These are phyloP conservation scores for Microtus richardsoni DNA, from an alignment of 2,113 vertebrate genomes.

Conservation along the genomic window DNA sequence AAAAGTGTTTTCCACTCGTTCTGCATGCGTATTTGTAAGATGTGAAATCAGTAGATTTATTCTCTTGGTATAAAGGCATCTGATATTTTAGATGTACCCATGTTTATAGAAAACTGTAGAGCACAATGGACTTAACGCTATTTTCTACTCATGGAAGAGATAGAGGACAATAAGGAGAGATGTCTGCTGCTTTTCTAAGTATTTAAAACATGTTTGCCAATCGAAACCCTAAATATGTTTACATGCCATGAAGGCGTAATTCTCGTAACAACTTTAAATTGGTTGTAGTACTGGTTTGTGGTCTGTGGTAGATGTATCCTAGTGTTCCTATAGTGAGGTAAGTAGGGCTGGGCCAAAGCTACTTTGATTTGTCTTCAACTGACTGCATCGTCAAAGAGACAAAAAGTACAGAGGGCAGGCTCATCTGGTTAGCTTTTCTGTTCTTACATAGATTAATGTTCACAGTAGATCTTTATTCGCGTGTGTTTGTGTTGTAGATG, in stretches of 20 bases:
- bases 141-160: constrained; percentile 73
- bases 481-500: constrained; percentile 86
- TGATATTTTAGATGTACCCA: constrained; percentile 65
- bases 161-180: constrained; percentile 55
- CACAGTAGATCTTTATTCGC: constrained; percentile 80
- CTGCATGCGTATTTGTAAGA: constrained; percentile 74
- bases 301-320: constrained; percentile 64
- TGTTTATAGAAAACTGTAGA: constrained; percentile 68
- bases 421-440: constrained; percentile 67
- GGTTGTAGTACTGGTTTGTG: constrained; percentile 47
- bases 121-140: constrained; percentile 70
- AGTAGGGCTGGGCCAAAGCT: constrained; percentile 82
- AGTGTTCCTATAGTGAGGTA: constrained; percentile 71
- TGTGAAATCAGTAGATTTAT: constrained; percentile 43
- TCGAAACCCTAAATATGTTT: constrained; percentile 77
- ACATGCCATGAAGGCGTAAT: constrained; percentile 73
- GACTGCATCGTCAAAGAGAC: constrained; percentile 73
- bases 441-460: constrained; percentile 73
- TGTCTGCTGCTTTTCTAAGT: constrained; percentile 70
- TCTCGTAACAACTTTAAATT: constrained; percentile 51
- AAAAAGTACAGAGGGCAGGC: constrained; percentile 68
- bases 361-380: constrained; percentile 45
- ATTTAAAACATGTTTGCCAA: constrained; percentile 42
- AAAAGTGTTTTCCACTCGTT: constrained; percentile 64
- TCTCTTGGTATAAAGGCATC: constrained; percentile 70